Base-by-base conservation (phyloP, 2,888 invertebrate species). In the Thymelicus lineola region DNA sequence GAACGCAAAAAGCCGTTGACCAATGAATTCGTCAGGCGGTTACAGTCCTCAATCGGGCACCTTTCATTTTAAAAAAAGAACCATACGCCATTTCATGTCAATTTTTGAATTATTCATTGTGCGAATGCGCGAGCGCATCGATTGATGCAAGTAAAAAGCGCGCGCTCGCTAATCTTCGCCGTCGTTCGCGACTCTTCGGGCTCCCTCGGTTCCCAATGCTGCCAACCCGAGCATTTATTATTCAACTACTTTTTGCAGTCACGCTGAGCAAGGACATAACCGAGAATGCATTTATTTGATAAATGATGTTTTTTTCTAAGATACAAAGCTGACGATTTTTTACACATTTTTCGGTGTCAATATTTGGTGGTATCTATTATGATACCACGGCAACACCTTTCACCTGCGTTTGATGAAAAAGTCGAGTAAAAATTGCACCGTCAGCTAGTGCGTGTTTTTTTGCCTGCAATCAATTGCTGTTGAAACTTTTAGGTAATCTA, bases 71-170 rank as follows among this genome's bases (percentile, higher is more conserved):
- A 90, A 91, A 92, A 92, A 93, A 93, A 91, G 90, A 90, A 90
- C 91, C 91, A 92, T 93, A 93, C 93, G 93, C 93, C 92, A 93
- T 93, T 93, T 93, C 93, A 93, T 93, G 93, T 93, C 93, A 93
- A 92, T 92, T 93, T 92, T 91, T 93, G 93, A 93, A 93, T 93
- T 91, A 93, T 93, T 93, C 93, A 93, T 93, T 82, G 91, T 89
- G 91, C 91, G 92, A 93, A 91, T 92, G 93, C 91, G 90, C 89
- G 91, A 89, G 92, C 93, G 93, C 93, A 93, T 91, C 93, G 92
- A 93, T 93, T 93, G 93, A 93, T 92, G 91, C 92, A 91, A 90
- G 90, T 91, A 93, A 93, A 93, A 93, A 93, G 88, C 86, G 84
- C 90, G 84, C 89, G 86, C 86, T 89, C 87, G 90, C 93, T 93